Evolutionary conservation across 2,797 vertebrate species (phyloP).

Genomic region (Pangasius sanitwongsei): DNA sequence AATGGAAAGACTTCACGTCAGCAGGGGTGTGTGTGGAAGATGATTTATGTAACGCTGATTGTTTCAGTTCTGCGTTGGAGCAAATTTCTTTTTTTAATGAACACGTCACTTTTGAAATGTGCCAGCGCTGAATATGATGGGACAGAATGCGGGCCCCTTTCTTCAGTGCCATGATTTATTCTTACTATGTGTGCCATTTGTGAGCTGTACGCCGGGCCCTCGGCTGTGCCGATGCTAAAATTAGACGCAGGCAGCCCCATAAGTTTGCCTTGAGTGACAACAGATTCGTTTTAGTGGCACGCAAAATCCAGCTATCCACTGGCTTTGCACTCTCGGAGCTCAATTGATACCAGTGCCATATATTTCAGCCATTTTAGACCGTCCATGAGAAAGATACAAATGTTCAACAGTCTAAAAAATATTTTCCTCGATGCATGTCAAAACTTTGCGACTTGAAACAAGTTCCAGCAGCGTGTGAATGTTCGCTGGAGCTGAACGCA

Average conservation of each 20-base stretch:
- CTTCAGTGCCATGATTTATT: slow-evolving; percentile 69
- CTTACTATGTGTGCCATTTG: slow-evolving; percentile 65
- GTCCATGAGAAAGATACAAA: background rate
- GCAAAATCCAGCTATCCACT: slow-evolving; percentile 66
- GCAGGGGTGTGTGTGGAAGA: background rate
- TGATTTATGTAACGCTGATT: slow-evolving; percentile 41
- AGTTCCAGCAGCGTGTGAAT: slow-evolving; percentile 27
- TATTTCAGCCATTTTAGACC: background rate
- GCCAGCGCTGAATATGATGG: slow-evolving; percentile 60
- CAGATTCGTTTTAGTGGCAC: slow-evolving; percentile 67
- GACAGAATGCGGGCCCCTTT: slow-evolving; percentile 67
- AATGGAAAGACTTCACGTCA: slow-evolving; percentile 39
- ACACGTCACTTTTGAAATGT: slow-evolving; percentile 62
- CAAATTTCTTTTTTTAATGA: slow-evolving; percentile 36
- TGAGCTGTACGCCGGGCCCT: slow-evolving; percentile 63
- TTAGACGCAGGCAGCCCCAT: slow-evolving; percentile 71
- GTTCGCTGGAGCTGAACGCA: slow-evolving; percentile 42
- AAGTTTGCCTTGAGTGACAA: slow-evolving; percentile 71
- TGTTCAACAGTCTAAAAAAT: background rate
- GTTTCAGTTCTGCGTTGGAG: slow-evolving; percentile 28
- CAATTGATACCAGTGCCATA: background rate
- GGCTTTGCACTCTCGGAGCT: background rate
- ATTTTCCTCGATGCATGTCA: background rate
- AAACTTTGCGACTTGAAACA: slow-evolving; percentile 6
- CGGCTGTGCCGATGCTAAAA: slow-evolving; percentile 69